Evolutionary conservation across 2,113 vertebrate species (phyloP).

Genomic region (Thymallus thymallus): DNA sequence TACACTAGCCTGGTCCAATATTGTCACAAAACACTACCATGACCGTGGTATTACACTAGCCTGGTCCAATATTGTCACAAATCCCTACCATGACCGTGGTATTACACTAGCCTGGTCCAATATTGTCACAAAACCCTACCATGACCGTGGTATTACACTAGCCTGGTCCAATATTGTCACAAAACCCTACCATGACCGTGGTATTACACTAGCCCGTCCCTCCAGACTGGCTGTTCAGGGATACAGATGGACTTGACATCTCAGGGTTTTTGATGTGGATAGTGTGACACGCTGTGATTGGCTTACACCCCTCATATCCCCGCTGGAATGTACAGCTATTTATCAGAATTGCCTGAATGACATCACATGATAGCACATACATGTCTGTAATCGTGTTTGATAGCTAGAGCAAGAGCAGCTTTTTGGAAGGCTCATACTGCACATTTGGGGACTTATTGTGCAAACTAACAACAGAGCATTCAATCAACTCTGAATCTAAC

Average conservation of each 20-base stretch:
- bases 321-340: constrained; percentile 66
- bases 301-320: constrained; percentile 60
- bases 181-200: constrained; percentile 25
- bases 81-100: constrained; percentile 28
- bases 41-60: constrained; percentile 21
- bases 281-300: constrained; percentile 48
- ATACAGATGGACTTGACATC: constrained; percentile 50
- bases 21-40: constrained; percentile 14
- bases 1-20: constrained; percentile 1
- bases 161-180: constrained; percentile 1
- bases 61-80: constrained; percentile 2
- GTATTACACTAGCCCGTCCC: constrained; percentile 11
- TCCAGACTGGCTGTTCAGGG: constrained; percentile 30
- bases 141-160: constrained; percentile 23
- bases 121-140: constrained; percentile 14
- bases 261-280: constrained; percentile 51
- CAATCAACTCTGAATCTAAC: not conserved
- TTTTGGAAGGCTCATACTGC: no score
- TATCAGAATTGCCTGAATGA: constrained; percentile 60
- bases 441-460: no score
- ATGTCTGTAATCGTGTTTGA: constrained; percentile 11
- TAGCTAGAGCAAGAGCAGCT: not conserved
- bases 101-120: constrained; percentile 2
- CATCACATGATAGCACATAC: constrained; percentile 58
- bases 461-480: no score